Percentiles rank a stretch among this genome's conserved stretches.
phyloP scores from a whole-genome alignment of 1,140 invertebrate species.

The Contarinia nasturtii region DNA sequence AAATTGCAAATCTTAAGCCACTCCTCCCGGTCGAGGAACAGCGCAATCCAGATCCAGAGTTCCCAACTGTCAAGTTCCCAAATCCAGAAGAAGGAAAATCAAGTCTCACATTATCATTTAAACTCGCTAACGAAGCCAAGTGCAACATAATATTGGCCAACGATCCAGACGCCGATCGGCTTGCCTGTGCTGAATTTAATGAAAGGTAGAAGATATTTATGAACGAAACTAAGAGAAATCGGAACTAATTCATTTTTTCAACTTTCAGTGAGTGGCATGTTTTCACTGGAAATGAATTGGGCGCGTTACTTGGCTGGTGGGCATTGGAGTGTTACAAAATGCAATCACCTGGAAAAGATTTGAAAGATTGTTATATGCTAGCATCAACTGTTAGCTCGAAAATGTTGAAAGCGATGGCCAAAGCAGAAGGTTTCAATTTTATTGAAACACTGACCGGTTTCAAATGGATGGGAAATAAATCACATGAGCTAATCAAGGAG shows the following conservation, averaged over 20 bases:
- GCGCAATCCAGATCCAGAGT: conserved; percentile 83
- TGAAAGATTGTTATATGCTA: conserved; percentile 54
- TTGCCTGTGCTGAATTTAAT: conserved; percentile 75
- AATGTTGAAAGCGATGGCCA: conserved; percentile 71
- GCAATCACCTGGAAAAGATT: conserved; percentile 25
- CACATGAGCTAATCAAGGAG: conserved; percentile 45
- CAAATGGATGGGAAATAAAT: conserved; percentile 95
- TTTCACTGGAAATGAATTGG: conserved; percentile 92
- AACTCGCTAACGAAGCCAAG: conserved; percentile 52
- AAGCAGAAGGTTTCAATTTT: conserved; percentile 66
- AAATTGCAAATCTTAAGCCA: conserved; percentile 50
- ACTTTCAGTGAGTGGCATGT: conserved; percentile 62
- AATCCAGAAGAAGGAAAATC: conserved; percentile 95
- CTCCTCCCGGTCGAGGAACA: conserved; percentile 69
- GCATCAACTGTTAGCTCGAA: conserved; percentile 95
- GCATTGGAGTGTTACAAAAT: conserved; percentile 38
- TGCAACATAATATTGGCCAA: conserved; percentile 79
- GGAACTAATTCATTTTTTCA: neutral
- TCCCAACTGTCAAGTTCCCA: conserved; percentile 81
- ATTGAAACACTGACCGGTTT: conserved; percentile 96
- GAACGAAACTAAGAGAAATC: neutral
- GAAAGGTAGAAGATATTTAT: conserved; percentile 25
- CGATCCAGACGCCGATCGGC: conserved; percentile 95
- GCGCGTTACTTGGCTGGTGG: conserved; percentile 93
- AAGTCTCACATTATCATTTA: conserved; percentile 68